phyloP scores from a whole-genome alignment of 2,888 invertebrate genomes.

The Pterostichus niger region DNA sequence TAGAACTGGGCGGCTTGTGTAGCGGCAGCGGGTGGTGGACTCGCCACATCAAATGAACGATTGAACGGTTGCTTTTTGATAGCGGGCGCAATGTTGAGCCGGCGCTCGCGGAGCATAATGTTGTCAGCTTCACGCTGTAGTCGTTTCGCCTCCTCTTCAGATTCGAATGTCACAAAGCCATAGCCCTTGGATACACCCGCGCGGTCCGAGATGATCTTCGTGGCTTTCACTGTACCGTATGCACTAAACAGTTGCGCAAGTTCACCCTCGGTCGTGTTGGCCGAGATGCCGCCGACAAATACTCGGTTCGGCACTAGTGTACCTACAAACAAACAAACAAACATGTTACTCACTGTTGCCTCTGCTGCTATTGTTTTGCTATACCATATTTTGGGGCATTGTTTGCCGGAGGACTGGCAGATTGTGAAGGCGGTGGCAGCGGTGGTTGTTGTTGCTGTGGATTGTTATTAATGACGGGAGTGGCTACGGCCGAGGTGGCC shows the following conservation, averaged over 20 bases:
- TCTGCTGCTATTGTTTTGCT: slow-evolving; percentile 68
- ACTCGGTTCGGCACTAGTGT: slow-evolving; percentile 96
- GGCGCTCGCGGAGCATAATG: slow-evolving; percentile 88
- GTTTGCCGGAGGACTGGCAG: slow-evolving; percentile 73
- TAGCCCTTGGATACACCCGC: slow-evolving; percentile 97
- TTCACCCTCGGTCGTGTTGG: slow-evolving; percentile 95
- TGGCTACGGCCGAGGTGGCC: slow-evolving; percentile 21
- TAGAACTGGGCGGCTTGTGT: slow-evolving; percentile 72
- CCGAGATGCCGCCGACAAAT: slow-evolving; percentile 97
- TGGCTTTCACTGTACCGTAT: slow-evolving; percentile 93
- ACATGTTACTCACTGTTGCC: background rate
- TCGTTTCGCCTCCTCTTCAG: slow-evolving; percentile 90
- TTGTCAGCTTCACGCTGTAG: slow-evolving; percentile 87
- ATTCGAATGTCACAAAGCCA: slow-evolving; percentile 91
- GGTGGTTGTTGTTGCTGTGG: background rate
- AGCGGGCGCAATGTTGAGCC: slow-evolving; percentile 92
- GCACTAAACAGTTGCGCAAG: slow-evolving; percentile 94
- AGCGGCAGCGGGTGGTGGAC: slow-evolving; percentile 77
- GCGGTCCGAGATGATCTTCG: slow-evolving; percentile 96
- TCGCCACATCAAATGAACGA: slow-evolving; percentile 79
- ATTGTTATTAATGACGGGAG: slow-evolving; percentile 27
- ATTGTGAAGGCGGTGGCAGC: slow-evolving; percentile 37
- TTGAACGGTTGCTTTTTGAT: slow-evolving; percentile 85
- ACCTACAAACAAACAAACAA: slow-evolving; percentile 77
- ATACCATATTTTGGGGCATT: slow-evolving; percentile 79